These are phyloP conservation scores for Hoplostethus mediterraneus DNA, from an alignment of 2,797 vertebrate species.

Conservation along the genomic window DNA sequence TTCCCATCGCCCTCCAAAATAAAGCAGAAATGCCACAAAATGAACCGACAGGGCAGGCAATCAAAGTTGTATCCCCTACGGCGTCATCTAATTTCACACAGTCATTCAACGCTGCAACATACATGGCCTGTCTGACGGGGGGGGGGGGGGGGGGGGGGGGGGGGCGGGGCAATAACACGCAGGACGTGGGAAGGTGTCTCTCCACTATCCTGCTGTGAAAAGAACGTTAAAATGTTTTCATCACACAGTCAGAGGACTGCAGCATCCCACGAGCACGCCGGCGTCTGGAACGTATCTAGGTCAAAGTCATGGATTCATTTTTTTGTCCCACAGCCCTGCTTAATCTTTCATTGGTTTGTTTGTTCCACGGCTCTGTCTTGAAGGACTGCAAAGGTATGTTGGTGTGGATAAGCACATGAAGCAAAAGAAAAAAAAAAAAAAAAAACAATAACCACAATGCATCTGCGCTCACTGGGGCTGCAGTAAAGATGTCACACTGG, in stretches of 20 bases:
- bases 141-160: too few species aligned
- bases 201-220: not conserved
- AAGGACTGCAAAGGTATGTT: conserved; percentile 7
- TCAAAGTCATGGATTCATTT: not conserved
- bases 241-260: not conserved
- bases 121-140: conserved; percentile 40
- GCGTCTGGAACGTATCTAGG: not conserved
- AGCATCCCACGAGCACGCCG: not conserved
- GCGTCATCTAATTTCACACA: conserved; percentile 38
- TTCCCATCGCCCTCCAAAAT: not conserved
- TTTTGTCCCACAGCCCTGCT: too few species aligned
- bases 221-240: not conserved
- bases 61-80: not conserved
- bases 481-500: conserved; percentile 16
- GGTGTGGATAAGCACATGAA: not conserved
- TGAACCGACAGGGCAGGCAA: conserved; percentile 39
- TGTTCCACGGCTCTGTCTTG: not conserved
- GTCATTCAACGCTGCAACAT: conserved; percentile 1
- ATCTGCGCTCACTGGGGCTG: not conserved
- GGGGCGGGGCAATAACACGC: not conserved
- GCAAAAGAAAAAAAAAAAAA: not conserved
- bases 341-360: not conserved
- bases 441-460: not conserved
- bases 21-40: conserved; percentile 22
- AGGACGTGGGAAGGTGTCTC: not conserved